Evolutionary conservation across 2,888 invertebrate species (phyloP), one percentile per base, ranked within the genome.

Genomic region (Stratiomys singularior): DNA sequence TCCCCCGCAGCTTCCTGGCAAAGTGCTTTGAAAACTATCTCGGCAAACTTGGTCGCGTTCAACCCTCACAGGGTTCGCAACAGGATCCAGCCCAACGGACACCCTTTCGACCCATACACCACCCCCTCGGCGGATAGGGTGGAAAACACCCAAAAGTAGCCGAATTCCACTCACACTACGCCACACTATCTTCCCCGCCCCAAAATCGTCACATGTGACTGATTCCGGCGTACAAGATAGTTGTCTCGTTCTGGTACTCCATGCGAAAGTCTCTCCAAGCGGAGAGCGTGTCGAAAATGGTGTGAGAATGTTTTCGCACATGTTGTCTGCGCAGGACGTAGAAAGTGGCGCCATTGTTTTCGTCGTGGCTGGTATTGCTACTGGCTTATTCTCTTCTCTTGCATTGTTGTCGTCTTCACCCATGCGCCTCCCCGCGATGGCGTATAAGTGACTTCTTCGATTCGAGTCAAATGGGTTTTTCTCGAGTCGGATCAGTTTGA

Each of bases 401-500:
- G 3, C 21, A 21, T n/a, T n/a, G 74, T 3, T 21, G 7, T 4
- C 71, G 28, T 2, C 60, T 25, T 37, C 2, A 0, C 64, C 25
- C 46, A 27, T 18, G 56, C 27, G 21, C 44, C 46, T 30, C n/a
- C 46, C 23, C 28, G 28, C 76, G 11, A 52, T 11, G 18, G 13
- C 60, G 5, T 0, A 60, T 7, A 67, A 1, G 66, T n/a, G 21
- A 56, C 18, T 21, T 28, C 25, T 67, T 18, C 66, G 79, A 79
- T 78, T 77, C 77, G 77, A 77, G 79, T 76, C 80, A 78, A 78
- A 81, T 77, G 80, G 79, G 80, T 79, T 80, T 77, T 79, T 74
- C 74, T 72, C 60, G 79, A 78, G 78, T 82, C 81, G 82, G 83
- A 83, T 84, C 85, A 87, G 86, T 87, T 85, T 85, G 86, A 87